phyloP scores from a whole-genome alignment of 1,140 invertebrate species.

The Acromyrmex charruanus region DNA sequence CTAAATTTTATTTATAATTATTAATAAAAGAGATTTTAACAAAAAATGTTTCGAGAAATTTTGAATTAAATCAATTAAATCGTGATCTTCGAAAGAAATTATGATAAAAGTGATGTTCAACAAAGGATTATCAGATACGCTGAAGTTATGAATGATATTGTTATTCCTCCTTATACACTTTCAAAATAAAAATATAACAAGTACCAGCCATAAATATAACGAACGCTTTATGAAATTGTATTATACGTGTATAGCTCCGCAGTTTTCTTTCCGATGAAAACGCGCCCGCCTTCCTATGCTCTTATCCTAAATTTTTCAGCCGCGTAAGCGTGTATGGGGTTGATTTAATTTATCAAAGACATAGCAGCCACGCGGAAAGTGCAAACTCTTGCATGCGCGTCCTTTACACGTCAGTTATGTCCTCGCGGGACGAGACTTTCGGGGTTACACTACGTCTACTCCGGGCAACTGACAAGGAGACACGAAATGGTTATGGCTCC shows the following conservation, averaged over 20 bases:
- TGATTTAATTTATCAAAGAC: slow-evolving; percentile 53
- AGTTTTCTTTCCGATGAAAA: not conserved
- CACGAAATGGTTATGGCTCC: slow-evolving; percentile 23
- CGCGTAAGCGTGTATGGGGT: not conserved
- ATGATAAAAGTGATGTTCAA: not conserved
- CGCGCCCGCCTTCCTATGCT: not conserved
- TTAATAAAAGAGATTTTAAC: too few species aligned
- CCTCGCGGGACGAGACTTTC: not conserved
- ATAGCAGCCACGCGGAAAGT: not conserved
- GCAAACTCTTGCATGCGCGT: slow-evolving; percentile 51
- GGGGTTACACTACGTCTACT: not conserved
- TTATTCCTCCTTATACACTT: not conserved
- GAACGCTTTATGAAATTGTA: slow-evolving; percentile 6
- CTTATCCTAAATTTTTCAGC: slow-evolving; percentile 26
- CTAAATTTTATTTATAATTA: too few species aligned
- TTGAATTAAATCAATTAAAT: not conserved
- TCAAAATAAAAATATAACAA: not conserved
- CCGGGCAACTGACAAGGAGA: slow-evolving; percentile 28
- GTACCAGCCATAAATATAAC: slow-evolving; percentile 23
- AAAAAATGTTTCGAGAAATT: not conserved
- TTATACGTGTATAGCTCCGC: not conserved
- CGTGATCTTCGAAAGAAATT: not conserved
- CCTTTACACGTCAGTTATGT: slow-evolving; percentile 39
- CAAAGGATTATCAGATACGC: not conserved
- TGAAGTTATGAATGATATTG: not conserved